Conservation (phyloP, 2,888 invertebrate genomes). For the Rhopalosiphum nymphaeae region DNA sequence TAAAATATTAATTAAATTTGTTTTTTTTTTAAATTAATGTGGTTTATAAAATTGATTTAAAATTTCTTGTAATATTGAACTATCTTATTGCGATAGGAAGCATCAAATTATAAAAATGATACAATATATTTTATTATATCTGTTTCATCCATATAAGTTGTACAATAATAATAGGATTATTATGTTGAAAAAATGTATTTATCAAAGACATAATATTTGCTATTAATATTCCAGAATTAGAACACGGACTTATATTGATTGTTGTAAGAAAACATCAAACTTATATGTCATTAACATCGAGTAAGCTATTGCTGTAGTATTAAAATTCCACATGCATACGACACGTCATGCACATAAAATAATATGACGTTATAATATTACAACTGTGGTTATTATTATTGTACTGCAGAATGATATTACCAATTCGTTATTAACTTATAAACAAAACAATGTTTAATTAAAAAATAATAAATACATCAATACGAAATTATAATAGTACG, state of each 20-base stretch:
- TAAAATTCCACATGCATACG: neutral
- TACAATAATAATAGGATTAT: neutral
- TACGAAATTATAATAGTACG: neutral
- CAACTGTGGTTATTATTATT: neutral
- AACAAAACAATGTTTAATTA: neutral
- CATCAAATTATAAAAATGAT: neutral
- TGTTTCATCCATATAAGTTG: neutral
- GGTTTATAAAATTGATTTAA: neutral
- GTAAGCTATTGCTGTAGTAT: neutral
- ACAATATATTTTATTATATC: neutral
- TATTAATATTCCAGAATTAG: neutral
- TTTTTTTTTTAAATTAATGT: neutral
- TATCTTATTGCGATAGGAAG: neutral
- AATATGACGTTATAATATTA: neutral
- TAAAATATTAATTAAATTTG: neutral
- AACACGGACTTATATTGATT: neutral
- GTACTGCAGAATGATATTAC: neutral
- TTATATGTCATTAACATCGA: neutral
- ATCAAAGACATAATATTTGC: neutral
- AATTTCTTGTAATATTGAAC: neutral
- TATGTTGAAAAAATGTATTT: neutral
- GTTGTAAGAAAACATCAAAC: neutral
- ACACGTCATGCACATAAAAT: neutral
- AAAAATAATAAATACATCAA: neutral
- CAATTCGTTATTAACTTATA: neutral